Conservation (phyloP, 2,797 vertebrate species). For the Adrianichthys oophorus region DNA sequence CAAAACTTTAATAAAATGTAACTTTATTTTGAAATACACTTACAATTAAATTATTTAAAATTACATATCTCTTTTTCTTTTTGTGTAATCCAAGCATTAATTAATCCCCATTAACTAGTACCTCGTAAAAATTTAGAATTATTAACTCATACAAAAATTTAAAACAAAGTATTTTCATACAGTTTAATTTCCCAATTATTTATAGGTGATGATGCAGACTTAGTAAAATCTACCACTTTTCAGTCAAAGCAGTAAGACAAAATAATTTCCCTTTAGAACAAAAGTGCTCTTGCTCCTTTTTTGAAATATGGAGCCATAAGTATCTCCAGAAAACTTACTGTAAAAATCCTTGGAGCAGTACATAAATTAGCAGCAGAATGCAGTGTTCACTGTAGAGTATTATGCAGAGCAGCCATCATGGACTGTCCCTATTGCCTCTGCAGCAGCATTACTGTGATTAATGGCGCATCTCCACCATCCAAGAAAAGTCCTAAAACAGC, state of each 20-base stretch:
- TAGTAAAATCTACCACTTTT: constrained; percentile 23
- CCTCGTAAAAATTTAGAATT: no score
- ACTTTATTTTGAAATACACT: no score
- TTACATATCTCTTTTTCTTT: no score
- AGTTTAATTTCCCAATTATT: neutral
- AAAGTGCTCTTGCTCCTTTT: constrained; percentile 36
- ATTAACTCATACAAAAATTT: no score
- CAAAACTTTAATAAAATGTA: no score
- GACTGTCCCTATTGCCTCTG: constrained; percentile 59
- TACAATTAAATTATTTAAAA: no score
- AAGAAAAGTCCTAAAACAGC: constrained; percentile 67
- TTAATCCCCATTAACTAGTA: no score
- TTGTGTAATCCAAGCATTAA: no score
- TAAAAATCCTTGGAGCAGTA: constrained; percentile 56
- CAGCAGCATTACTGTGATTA: constrained; percentile 76
- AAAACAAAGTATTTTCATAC: no score
- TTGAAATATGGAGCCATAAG: constrained; percentile 59
- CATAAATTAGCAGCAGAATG: constrained; percentile 71
- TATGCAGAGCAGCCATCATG: constrained; percentile 68
- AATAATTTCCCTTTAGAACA: constrained; percentile 40
- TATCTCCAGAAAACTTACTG: constrained; percentile 58
- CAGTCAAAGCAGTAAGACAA: constrained; percentile 35
- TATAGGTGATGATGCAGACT: constrained; percentile 27
- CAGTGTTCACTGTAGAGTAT: constrained; percentile 67
- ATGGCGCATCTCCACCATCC: constrained; percentile 67